A percentile compares a stretch with the other conserved stretches of the same genome.
Conservation (phyloP, 2,113 vertebrate genomes). For the Xyliphius kryptos region DNA sequence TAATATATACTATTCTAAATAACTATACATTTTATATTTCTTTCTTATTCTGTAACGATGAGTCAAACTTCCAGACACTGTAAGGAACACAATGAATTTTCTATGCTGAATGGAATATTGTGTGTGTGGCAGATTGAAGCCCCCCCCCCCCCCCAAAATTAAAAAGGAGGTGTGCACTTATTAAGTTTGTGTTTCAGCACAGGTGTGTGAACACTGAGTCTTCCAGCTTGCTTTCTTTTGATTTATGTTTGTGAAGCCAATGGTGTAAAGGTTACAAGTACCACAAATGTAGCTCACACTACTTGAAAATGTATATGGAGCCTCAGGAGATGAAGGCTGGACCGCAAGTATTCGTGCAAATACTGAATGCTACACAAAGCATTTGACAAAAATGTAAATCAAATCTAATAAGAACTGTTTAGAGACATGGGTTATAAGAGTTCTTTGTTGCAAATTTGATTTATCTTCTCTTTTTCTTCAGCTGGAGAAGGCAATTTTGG, state of each 20-base stretch:
- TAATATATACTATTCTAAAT: no score
- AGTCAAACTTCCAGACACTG: no score
- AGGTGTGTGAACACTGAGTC: neutral
- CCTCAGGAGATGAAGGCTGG: neutral
- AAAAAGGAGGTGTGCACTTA: neutral
- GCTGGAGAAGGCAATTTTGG: slow-evolving; percentile 44
- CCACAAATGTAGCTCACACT: neutral
- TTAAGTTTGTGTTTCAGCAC: neutral
- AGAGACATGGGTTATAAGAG: neutral
- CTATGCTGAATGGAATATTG: no score
- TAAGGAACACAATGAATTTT: no score
- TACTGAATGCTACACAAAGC: neutral
- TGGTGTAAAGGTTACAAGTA: neutral
- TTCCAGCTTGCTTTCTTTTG: neutral
- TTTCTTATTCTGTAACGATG: no score
- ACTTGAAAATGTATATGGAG: neutral
- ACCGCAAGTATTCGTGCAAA: neutral
- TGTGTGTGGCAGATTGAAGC: neutral
- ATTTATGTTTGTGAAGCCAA: neutral
- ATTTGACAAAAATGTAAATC: slow-evolving; percentile 1
- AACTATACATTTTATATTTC: no score
- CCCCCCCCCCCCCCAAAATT: neutral
- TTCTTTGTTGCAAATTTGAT: slow-evolving; percentile 32
- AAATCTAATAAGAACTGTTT: neutral
- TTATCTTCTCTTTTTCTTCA: slow-evolving; percentile 42